Evolutionary conservation across 92 coral and sea anemone genomes (phyloP), one percentile per base, ranked within the genome.

Genomic region (Heteractis magnifica): DNA sequence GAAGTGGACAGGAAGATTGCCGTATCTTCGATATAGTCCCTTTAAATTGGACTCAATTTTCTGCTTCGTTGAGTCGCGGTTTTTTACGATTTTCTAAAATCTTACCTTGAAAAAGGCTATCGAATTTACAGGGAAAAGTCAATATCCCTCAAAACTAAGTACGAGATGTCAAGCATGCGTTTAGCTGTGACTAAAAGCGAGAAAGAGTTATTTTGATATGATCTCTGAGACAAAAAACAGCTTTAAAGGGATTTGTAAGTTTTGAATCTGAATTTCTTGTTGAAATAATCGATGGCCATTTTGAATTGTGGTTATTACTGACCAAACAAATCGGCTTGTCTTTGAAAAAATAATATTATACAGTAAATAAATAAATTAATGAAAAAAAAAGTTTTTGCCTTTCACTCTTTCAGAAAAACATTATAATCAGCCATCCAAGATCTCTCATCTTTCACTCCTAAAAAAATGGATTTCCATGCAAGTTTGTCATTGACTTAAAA

Each of bases 1-100:
- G 98, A 96, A 79, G 97, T 96, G 52, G 95, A 89, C 44, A 86
- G 92, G 88, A 92, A 91, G 81, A 82, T 89, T 80, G 93, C 86
- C 6, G 90, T 92, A 16, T 91, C 98, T 15, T 81, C 94, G 56
- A 90, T 93, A 51, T 93, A 85, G 87, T 20, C 3, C 3, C 11
- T 55, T 60, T 8, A 79, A 26, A 8, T 68, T 6, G 48, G 73
- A 68, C 73, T 68, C 73, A 21, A 68, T 21, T 68, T 65, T 68
- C 20, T 49, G 49, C 77, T 64, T 44, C 62, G 23, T 0, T 1
- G 50, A 7, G 58, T 13, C n/a, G 16, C 41, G 65, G 65, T 70
- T 81, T 68, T 81, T 49, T 19, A 44, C 72, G 12, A 6, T 48
- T 81, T 68, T 21, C 8, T 68, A 16, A 23, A 23, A 26, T 68